These are phyloP conservation scores for Copsychus sechellarum DNA, from an alignment of 2,113 vertebrate species.

Conservation along the genomic window DNA sequence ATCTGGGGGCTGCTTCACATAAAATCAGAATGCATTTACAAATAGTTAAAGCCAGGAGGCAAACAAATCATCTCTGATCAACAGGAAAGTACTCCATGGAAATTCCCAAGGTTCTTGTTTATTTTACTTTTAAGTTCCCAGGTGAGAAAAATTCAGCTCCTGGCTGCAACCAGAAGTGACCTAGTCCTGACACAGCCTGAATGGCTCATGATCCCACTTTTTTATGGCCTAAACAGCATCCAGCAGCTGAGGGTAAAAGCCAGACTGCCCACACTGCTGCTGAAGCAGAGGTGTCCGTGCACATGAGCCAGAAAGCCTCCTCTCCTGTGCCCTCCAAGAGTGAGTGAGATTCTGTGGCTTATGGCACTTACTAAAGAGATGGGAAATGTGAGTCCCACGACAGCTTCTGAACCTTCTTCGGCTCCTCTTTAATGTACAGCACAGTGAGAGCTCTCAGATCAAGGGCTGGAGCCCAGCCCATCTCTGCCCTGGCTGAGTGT, in stretches of 20 bases:
- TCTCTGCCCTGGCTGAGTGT: background rate
- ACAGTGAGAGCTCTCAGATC: conserved; percentile 6
- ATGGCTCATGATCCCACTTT: background rate
- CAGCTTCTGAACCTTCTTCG: background rate
- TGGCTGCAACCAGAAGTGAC: background rate
- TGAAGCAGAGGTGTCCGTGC: background rate
- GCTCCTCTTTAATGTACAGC: background rate
- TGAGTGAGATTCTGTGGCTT: background rate
- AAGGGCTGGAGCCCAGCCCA: conserved; percentile 51
- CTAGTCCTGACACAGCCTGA: background rate
- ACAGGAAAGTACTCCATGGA: background rate
- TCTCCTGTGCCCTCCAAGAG: accelerated
- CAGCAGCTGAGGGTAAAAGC: background rate
- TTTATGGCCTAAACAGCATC: background rate
- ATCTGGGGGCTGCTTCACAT: background rate
- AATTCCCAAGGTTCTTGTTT: background rate
- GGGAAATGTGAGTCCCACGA: background rate
- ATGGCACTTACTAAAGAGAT: background rate
- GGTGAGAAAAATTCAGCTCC: background rate
- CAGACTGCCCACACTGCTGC: background rate
- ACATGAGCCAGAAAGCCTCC: background rate
- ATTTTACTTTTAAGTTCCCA: background rate
- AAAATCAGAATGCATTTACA: background rate
- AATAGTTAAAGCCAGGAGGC: background rate
- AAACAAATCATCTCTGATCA: background rate